These are phyloP conservation scores for Ptychochromis oligacanthus DNA, from an alignment of 2,113 vertebrate genomes.

Conservation along the genomic window DNA sequence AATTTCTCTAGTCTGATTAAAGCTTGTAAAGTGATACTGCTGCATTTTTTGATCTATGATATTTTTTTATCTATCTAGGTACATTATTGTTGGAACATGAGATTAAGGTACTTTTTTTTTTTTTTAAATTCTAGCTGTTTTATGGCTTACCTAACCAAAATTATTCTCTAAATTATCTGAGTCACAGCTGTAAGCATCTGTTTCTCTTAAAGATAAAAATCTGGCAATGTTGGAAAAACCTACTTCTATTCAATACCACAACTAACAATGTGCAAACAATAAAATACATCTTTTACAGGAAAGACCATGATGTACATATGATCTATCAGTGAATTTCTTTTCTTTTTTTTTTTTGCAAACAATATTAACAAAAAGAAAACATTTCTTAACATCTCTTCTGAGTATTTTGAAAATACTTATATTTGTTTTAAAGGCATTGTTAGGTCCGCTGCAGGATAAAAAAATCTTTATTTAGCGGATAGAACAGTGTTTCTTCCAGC, in stretches of 20 bases:
- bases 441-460: not conserved
- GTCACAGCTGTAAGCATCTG: not conserved
- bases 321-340: too few species aligned
- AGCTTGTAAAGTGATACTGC: not conserved
- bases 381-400: not conserved
- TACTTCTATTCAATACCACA: too few species aligned
- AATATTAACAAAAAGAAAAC: too few species aligned
- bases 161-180: not conserved
- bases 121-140: not conserved
- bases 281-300: too few species aligned
- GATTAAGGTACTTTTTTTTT: not conserved
- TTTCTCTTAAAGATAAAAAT: too few species aligned
- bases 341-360: too few species aligned
- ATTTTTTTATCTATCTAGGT: not conserved
- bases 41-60: not conserved
- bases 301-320: too few species aligned
- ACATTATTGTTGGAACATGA: not conserved
- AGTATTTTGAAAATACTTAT: not conserved
- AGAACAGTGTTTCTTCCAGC: not conserved
- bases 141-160: not conserved
- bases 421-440: not conserved
- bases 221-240: too few species aligned
- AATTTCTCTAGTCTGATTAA: not conserved
- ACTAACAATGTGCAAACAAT: too few species aligned
- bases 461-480: not conserved